These are phyloP conservation scores for Morelia viridis DNA, from an alignment of 2,797 vertebrate genomes.

Conservation along the genomic window DNA sequence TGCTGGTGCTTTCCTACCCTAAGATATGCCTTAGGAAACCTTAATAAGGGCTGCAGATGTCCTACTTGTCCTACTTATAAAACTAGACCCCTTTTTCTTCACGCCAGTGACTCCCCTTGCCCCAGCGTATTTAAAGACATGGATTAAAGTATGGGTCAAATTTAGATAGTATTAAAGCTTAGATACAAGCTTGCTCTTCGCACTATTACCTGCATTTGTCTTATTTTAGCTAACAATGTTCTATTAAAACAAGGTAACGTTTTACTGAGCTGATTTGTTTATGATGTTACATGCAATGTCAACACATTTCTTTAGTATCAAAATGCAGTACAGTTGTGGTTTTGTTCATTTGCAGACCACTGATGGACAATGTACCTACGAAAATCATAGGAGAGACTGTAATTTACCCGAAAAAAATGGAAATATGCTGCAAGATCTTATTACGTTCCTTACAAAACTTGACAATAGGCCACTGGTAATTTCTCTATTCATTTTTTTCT, in stretches of 20 bases:
- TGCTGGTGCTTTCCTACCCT: not conserved
- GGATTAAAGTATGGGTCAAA: not conserved
- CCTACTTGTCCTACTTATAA: not conserved
- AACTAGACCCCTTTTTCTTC: not conserved
- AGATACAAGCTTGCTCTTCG: not conserved
- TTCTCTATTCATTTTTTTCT: not conserved
- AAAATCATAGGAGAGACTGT: conserved; percentile 75
- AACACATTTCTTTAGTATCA: not conserved
- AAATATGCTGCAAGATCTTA: conserved; percentile 78
- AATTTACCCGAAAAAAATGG: conserved; percentile 61
- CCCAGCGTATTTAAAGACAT: not conserved
- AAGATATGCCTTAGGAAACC: not conserved
- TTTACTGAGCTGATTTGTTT: not conserved
- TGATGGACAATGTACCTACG: conserved; percentile 80
- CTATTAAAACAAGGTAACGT: not conserved
- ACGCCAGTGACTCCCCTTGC: not conserved
- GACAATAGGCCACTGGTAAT: conserved; percentile 85
- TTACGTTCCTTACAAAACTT: conserved; percentile 84
- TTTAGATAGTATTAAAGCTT: not conserved
- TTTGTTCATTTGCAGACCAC: conserved; percentile 72
- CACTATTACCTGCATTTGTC: not conserved
- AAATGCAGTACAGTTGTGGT: conserved; percentile 12
- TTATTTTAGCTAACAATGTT: not conserved
- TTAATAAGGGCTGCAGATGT: not conserved
- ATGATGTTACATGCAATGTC: not conserved